Base-by-base conservation (phyloP, 2,888 invertebrate genomes). In the Temnothorax ravouxi region DNA sequence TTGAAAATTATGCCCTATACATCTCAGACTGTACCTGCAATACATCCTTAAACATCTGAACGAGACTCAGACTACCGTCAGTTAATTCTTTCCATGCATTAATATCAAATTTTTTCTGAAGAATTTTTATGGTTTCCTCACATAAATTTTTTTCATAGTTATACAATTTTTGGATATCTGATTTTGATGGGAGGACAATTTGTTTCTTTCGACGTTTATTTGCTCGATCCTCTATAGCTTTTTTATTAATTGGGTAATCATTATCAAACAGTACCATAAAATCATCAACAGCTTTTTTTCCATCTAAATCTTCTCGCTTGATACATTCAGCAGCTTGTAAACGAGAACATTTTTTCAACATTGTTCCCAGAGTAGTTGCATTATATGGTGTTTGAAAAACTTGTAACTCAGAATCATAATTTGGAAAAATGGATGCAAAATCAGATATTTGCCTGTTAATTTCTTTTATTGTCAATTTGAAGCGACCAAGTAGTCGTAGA, bases 31-130 rank as follows among this genome's bases (percentile, higher is more conserved):
- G n/a, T n/a, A n/a, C n/a, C n/a, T n/a, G n/a, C n/a, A n/a, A n/a
- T n/a, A n/a, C n/a, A n/a, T n/a, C n/a, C n/a, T n/a, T n/a, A 56
- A 89, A 89, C 29, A 89, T 85, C 54, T 83, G 81, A 4, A 87
- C 25, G 11, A 85, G 61, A 59, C 87, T 83, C 41, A 87, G 74
- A 29, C 64, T 81, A n/a, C 56, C 67, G 67, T 89, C 41, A 50
- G 21, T 59, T 47, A 86, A 80, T 2, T 21, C 11, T 83, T 62
- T 74, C 87, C 86, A 88, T 38, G 79, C 59, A 54, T 29, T 25
- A 8, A 52, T 44, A 41, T 77, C 34, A 64, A 86, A 86, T 77
- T 52, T 15, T 41, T 66, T 44, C 8, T 76, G 50, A 47, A 86
- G 54, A 44, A 66, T 74, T 84, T 54, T 54, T 25, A 83, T 25